A percentile compares a stretch with the other conserved stretches of the same genome.
phyloP scores from a whole-genome alignment of 2,888 invertebrate genomes.

The Temnothorax ravouxi region DNA sequence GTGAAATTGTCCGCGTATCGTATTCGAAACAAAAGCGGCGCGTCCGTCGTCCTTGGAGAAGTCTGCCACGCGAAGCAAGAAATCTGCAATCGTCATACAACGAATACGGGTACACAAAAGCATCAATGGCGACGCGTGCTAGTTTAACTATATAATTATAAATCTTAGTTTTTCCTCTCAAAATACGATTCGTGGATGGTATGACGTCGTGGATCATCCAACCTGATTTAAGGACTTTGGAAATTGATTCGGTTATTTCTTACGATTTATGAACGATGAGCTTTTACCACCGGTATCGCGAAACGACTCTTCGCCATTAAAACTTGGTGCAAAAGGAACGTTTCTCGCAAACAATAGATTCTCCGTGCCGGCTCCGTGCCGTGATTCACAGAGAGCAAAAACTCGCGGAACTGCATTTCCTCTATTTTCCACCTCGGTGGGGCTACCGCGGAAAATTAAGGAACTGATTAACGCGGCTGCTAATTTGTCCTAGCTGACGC shows the following conservation, averaged over 20 bases:
- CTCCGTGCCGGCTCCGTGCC: conserved; percentile 2
- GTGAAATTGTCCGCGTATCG: conserved; percentile 22
- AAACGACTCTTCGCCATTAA: conserved; percentile 36
- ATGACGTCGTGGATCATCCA: background rate
- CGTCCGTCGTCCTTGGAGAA: background rate
- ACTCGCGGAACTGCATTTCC: conserved; percentile 23
- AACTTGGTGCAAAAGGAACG: conserved; percentile 21
- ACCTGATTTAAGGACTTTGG: background rate
- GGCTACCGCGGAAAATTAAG: conserved; percentile 57
- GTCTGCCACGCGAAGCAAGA: background rate
- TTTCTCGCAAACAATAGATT: conserved; percentile 49
- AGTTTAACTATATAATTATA: background rate
- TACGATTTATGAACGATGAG: conserved; percentile 36
- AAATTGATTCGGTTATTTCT: conserved; percentile 28
- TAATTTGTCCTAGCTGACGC: conserved; percentile 63
- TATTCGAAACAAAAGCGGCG: conserved; percentile 1
- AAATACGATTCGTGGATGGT: background rate
- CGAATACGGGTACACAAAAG: background rate
- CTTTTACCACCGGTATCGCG: conserved; percentile 23
- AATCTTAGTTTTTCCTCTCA: background rate
- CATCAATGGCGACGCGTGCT: background rate
- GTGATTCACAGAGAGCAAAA: conserved; percentile 30
- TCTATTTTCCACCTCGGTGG: conserved; percentile 23
- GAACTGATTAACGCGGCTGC: conserved; percentile 68
- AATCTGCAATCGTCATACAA: background rate